These are phyloP conservation scores for Strigops habroptila DNA, from an alignment of 2,113 vertebrate genomes.

Conservation along the genomic window DNA sequence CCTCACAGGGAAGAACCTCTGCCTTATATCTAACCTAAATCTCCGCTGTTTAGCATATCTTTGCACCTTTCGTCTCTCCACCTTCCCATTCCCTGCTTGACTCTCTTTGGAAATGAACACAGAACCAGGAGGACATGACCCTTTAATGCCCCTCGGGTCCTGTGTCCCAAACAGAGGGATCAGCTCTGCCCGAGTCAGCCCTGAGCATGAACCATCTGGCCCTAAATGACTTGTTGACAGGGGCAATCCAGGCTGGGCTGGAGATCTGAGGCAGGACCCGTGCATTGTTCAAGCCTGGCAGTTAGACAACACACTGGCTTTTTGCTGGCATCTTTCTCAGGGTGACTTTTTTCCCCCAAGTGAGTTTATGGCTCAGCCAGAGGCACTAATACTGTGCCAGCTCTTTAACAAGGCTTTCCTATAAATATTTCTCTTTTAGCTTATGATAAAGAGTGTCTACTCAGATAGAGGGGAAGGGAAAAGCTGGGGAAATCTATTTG, in stretches of 20 bases:
- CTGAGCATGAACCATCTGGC: background rate
- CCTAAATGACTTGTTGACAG: background rate
- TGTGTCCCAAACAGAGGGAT: background rate
- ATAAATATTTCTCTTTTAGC: slow-evolving; percentile 47
- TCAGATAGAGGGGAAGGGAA: background rate
- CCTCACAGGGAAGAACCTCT: background rate
- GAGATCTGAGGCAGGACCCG: background rate
- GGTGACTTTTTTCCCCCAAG: background rate
- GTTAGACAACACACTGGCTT: background rate
- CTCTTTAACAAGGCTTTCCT: slow-evolving; percentile 23
- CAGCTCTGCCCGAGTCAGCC: background rate
- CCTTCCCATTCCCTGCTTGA: background rate
- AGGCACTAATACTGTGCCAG: background rate
- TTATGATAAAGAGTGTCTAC: background rate
- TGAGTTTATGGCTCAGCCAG: background rate
- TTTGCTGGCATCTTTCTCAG: background rate
- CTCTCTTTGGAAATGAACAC: rapidly evolving
- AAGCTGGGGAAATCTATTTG: slow-evolving; percentile 21
- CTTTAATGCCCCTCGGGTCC: background rate
- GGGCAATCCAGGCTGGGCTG: background rate
- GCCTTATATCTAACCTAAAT: background rate
- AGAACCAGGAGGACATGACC: background rate
- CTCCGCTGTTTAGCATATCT: rapidly evolving
- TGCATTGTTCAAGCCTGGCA: background rate
- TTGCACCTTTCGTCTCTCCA: background rate